Evolutionary conservation across 2,113 vertebrate genomes (phyloP), one percentile per base, ranked within the genome.

Genomic region (Calidris pygmaea): DNA sequence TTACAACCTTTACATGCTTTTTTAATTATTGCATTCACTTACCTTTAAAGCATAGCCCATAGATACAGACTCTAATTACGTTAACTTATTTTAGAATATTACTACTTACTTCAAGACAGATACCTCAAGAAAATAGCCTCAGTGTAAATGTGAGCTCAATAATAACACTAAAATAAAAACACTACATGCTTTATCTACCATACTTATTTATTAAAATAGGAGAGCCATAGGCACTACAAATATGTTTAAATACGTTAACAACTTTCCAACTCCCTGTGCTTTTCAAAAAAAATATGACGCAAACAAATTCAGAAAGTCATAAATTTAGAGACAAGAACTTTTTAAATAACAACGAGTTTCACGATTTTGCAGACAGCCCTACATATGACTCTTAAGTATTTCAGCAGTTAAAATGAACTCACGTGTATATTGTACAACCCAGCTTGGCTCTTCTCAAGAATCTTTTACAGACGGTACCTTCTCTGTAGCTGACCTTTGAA

Each of bases 351-450:
- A 0, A 9, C 3, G 2, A 50, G 1, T 39, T 14, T 37, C 5
- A 3, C 2, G 0, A 21, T 10, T 63, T 35, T 32, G 1, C 22
- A 50, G 22, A 1, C 4, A 56, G 18, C 5, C 6, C 10, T 21
- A 9, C 7, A 8, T 0, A 0, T 7, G 4, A 19, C 6, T 24
- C 14, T 7, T 7, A 7, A 26, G 3, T 9, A 35, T 16, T 66
- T n/a, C 9, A 7, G 20, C 7, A 10, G 5, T 6, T 12, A 22
- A 21, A 0, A 27, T 4, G 9, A 84, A 26, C 68, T 70, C 32
- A 91, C 59, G 1, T 0, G 2, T 0, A 7, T 2, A 3, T 4
- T 4, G 2, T 2, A 4, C 12, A 19, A 4, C n/a, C 12, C 32
- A 9, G 3, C 2, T 11, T 4, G 0, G 8, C 24, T 35, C 30